Conservation (phyloP, 1,140 invertebrate species). For the Scaptomyza graminum region DNA sequence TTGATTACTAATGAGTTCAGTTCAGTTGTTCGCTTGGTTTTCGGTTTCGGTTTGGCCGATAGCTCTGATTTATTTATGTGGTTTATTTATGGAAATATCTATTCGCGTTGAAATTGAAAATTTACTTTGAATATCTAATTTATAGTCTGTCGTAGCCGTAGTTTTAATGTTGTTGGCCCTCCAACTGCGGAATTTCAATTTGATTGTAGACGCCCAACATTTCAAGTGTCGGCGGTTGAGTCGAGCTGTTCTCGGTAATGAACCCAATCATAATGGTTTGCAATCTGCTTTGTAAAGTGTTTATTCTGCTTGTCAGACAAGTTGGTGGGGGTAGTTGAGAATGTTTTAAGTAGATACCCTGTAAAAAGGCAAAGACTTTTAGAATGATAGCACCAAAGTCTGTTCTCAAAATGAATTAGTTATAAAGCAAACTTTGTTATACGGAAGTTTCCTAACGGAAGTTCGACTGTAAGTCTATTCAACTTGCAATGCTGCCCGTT, state of each 20-base stretch:
- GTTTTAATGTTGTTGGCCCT: conserved; percentile 12
- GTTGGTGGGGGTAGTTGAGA: too few species aligned
- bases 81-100: conserved; percentile 80
- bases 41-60: conserved; percentile 39
- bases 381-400: too few species aligned
- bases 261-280: background rate
- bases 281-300: too few species aligned
- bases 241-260: conserved; percentile 13
- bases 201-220: conserved; percentile 18
- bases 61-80: conserved; percentile 80
- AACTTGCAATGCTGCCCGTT: conserved; percentile 25
- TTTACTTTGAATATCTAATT: conserved; percentile 76
- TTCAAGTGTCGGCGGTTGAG: background rate
- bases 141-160: conserved; percentile 31
- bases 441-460: too few species aligned
- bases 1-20: conserved; percentile 77
- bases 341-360: too few species aligned
- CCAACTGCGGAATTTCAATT: conserved; percentile 56
- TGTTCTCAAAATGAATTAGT: too few species aligned
- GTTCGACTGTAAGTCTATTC: background rate
- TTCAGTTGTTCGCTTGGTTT: conserved; percentile 38
- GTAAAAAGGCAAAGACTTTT: too few species aligned
- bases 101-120: conserved; percentile 77
- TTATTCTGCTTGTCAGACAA: too few species aligned
- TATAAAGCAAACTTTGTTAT: too few species aligned